Percentiles rank a stretch among this genome's conserved stretches.
Evolutionary conservation across 2,888 invertebrate genomes (phyloP).

Genomic region (Cosmia trapezina): DNA sequence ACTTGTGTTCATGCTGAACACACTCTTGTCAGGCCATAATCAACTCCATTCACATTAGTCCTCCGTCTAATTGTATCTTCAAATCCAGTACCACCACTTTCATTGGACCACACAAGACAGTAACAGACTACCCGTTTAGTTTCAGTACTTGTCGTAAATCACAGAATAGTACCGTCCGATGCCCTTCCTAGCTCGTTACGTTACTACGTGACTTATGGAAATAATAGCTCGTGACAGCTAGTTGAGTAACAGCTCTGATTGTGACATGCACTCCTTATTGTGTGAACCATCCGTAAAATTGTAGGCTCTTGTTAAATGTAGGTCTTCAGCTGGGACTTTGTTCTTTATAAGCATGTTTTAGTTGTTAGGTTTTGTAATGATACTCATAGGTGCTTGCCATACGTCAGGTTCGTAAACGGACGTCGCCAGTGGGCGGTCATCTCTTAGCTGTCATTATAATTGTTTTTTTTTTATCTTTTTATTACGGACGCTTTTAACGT

Average conservation of each 20-base stretch:
- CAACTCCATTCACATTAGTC: neutral
- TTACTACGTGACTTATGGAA: constrained; percentile 76
- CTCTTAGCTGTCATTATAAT: too few species aligned
- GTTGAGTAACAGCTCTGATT: constrained; percentile 68
- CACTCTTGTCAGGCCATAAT: neutral
- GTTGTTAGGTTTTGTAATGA: constrained; percentile 4
- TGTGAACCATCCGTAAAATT: constrained; percentile 52
- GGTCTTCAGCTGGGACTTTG: neutral
- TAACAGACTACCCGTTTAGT: constrained; percentile 57
- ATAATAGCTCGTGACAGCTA: constrained; percentile 72
- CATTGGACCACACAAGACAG: constrained; percentile 53
- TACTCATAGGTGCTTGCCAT: neutral
- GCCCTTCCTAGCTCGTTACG: constrained; percentile 69
- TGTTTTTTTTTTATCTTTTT: too few species aligned
- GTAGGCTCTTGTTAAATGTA: constrained; percentile 2
- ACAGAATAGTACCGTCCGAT: constrained; percentile 63
- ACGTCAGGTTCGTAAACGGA: too few species aligned
- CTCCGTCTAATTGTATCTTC: constrained; percentile 21
- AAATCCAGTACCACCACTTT: constrained; percentile 23
- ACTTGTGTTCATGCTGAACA: neutral
- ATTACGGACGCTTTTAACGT: too few species aligned
- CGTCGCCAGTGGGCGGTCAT: too few species aligned
- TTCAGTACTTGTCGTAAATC: constrained; percentile 60
- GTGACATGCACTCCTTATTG: constrained; percentile 55
- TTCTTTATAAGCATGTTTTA: neutral